A percentile compares a stretch with the other conserved stretches of the same genome.
Conservation (phyloP, 2,113 vertebrate genomes). For the Neomonachus schauinslandi region DNA sequence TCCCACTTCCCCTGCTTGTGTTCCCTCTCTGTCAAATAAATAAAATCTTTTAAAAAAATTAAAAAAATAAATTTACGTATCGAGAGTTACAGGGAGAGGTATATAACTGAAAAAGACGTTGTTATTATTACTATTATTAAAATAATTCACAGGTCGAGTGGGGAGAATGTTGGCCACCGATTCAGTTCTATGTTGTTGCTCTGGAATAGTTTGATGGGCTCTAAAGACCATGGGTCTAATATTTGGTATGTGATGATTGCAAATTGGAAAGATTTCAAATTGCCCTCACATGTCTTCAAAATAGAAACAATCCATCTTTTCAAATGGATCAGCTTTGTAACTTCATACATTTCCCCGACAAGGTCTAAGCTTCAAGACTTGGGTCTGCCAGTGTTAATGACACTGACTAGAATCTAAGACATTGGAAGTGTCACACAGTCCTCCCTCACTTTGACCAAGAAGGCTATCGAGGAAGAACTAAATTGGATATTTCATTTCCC, state of each 20-base stretch:
- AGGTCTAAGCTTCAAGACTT: background rate
- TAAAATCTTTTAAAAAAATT: background rate
- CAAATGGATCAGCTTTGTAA: background rate
- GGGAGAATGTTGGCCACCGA: background rate
- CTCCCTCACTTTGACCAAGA: background rate
- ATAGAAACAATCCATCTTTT: background rate
- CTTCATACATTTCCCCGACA: background rate
- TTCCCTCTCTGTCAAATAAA: background rate
- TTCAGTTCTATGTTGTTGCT: background rate
- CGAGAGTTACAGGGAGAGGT: background rate
- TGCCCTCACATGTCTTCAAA: background rate
- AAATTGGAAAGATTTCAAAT: background rate
- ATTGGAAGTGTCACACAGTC: background rate
- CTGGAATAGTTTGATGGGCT: background rate
- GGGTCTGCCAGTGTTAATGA: background rate
- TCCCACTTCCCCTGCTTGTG: background rate
- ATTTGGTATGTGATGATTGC: background rate
- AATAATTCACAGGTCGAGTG: background rate
- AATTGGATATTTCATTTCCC: background rate
- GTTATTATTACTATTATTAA: background rate
- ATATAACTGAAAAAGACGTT: background rate
- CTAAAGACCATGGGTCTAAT: background rate
- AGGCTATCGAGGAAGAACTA: background rate
- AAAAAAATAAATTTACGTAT: background rate
- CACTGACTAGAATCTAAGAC: background rate